Evolutionary conservation across 2,113 vertebrate genomes (phyloP), one percentile per base, ranked within the genome.

Genomic region (Chaetops frenatus): DNA sequence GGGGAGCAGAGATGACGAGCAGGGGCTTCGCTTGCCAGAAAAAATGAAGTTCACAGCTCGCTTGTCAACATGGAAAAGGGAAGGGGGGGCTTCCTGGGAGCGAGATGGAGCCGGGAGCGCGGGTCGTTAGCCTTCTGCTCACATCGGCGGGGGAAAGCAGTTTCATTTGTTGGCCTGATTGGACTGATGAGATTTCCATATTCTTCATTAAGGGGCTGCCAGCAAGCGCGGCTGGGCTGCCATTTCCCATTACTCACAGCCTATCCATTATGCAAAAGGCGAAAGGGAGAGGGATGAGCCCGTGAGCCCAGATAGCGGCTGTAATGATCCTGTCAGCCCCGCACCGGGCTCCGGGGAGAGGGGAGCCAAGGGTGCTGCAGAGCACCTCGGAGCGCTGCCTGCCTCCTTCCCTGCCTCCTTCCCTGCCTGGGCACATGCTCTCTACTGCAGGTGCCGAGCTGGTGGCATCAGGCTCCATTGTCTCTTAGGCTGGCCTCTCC

Each of bases 121-220:
- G 22, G 88, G 88, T 97, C 71, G 94, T 97, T 97, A 97, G 97
- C 95, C 97, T 97, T 95, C 97, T 96, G 96, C 97, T 97, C 97
- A 97, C 96, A 97, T 97, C 93, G 22, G 86, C 81, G 13, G 73
- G 93, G 92, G 93, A 95, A 96, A 96, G 95, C 96, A 94, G 97
- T 96, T 97, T 97, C 97, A 97, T 97, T 97, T 97, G 97, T 95
- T 95, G 95, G 95, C 95, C 97, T 97, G 96, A 97, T 97, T 97
- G 97, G 97, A 96, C 97, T 97, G 96, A 97, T 97, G 97, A 97
- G 97, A 97, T 97, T 97, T 97, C 97, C 97, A 97, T 97, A 97
- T 97, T 97, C 97, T 97, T 97, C 97, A 97, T 97, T 97, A 97
- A 97, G 96, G 94, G 97, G 94, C 97, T 97, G 97, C 97, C 97